Percentiles rank a stretch among this genome's conserved stretches.
These are phyloP conservation scores for Notodonta ziczac DNA, from an alignment of 2,888 invertebrate species.

Conservation along the genomic window DNA sequence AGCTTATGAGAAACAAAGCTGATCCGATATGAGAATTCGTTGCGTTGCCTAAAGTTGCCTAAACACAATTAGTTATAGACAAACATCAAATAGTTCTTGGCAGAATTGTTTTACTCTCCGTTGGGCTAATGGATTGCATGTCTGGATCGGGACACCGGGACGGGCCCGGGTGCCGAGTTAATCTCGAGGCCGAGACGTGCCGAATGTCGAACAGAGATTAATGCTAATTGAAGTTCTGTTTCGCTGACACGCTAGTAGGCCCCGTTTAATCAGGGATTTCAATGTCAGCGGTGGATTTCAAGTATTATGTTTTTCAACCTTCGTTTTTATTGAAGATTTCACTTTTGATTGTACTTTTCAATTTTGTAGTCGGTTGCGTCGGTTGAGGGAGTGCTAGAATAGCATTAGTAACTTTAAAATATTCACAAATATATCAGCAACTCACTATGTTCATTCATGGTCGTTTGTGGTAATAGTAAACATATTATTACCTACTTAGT, in stretches of 20 bases:
- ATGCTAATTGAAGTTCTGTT: conserved; percentile 4
- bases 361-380: no score
- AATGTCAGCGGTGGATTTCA: not conserved
- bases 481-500: not conserved
- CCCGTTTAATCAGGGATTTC: not conserved
- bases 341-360: no score
- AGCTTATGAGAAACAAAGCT: not conserved
- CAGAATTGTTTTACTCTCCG: conserved; percentile 9
- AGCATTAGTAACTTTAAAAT: no score
- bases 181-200: not conserved
- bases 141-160: not conserved
- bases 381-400: no score
- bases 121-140: conserved; percentile 9
- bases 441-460: not conserved
- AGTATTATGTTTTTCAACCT: not conserved
- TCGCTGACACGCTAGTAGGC: not conserved
- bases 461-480: not conserved
- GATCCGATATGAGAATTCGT: not conserved
- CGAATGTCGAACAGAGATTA: not conserved
- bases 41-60: not conserved
- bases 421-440: no score
- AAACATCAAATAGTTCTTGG: conserved; percentile 1
- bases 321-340: no score
- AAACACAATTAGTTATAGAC: conserved; percentile 6
- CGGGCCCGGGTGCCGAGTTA: not conserved